phyloP scores from a whole-genome alignment of 2,113 vertebrate genomes.

The Pyrgilauda ruficollis region DNA sequence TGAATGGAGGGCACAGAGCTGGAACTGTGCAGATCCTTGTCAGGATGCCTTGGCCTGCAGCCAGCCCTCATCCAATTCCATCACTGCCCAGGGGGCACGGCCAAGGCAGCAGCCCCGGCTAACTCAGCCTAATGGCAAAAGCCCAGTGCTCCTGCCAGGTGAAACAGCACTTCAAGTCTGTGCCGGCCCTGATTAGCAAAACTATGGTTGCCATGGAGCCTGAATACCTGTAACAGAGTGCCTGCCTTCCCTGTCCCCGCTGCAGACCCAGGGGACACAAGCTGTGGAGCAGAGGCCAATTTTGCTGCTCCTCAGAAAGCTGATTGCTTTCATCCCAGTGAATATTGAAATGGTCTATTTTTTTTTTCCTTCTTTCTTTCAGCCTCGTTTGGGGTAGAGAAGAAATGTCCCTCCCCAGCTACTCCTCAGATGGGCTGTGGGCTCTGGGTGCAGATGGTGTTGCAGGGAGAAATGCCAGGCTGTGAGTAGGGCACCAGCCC shows the following conservation, averaged over 20 bases:
- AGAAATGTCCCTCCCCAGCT: neutral
- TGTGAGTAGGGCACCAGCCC: neutral
- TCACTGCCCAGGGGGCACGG: neutral
- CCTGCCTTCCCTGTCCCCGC: neutral
- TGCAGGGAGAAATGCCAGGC: neutral
- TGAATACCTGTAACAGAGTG: neutral
- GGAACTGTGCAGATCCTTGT: neutral
- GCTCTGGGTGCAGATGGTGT: neutral
- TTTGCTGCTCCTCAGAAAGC: neutral
- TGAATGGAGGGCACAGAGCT: neutral
- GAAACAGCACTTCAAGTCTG: neutral
- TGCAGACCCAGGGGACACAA: neutral
- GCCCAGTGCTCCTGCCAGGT: neutral
- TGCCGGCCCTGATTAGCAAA: slow-evolving; percentile 6
- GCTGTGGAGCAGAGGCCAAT: neutral
- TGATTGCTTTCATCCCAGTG: neutral
- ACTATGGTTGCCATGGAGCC: slow-evolving; percentile 24
- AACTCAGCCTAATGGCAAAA: neutral
- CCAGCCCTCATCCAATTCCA: neutral
- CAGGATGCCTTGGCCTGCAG: neutral
- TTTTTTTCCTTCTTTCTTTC: neutral
- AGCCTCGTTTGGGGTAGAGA: neutral
- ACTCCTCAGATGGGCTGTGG: neutral
- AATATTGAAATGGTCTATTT: neutral
- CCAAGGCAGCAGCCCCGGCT: neutral